A percentile compares a stretch with the other conserved stretches of the same genome.
phyloP scores from a whole-genome alignment of 2,113 vertebrate genomes.

The Lontra canadensis region DNA sequence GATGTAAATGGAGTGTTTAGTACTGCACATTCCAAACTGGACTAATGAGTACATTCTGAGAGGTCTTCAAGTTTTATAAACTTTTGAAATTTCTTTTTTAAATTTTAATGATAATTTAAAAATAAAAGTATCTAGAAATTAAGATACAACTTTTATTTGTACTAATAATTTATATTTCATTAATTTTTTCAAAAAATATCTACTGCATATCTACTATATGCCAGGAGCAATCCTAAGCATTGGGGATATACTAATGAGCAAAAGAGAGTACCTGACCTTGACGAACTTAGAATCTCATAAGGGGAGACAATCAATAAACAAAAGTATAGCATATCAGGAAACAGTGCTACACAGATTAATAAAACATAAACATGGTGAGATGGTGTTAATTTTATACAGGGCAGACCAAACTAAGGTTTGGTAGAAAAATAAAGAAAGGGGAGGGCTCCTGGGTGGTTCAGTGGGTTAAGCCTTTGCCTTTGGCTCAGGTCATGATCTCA shows the following conservation, averaged over 20 bases:
- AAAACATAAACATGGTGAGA: background rate
- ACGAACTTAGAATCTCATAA: background rate
- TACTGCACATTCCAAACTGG: background rate
- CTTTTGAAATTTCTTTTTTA: background rate
- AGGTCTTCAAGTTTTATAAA: background rate
- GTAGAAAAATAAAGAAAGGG: background rate
- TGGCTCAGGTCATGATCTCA: too few species aligned
- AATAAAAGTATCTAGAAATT: background rate
- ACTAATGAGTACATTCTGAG: background rate
- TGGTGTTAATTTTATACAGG: background rate
- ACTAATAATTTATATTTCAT: background rate
- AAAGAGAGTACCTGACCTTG: background rate
- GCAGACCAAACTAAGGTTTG: background rate
- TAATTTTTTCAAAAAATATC: background rate
- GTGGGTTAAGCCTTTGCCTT: too few species aligned
- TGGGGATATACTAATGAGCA: background rate
- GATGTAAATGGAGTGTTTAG: background rate
- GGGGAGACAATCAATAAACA: background rate
- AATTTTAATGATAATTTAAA: conserved; percentile 1
- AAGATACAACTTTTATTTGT: background rate
- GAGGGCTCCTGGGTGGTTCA: too few species aligned
- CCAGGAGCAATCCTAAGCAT: background rate
- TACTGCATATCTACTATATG: background rate
- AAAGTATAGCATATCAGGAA: background rate
- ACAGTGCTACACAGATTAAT: background rate